Conservation (phyloP, 2,113 vertebrate genomes). For the Pimephales promelas region DNA sequence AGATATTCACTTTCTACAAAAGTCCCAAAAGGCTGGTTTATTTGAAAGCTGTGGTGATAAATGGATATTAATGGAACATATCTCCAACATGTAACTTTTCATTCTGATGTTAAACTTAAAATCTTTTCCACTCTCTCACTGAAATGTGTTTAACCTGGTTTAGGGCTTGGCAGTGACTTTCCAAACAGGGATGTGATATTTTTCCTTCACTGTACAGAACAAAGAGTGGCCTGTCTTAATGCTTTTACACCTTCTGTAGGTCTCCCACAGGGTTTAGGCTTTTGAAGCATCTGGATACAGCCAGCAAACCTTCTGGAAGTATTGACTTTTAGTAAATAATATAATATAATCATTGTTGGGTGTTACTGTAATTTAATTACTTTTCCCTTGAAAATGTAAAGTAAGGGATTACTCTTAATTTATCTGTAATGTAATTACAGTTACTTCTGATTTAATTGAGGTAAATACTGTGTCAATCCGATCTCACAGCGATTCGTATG, state of each 20-base stretch:
- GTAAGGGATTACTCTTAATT: too few species aligned
- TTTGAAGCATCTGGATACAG: conserved; percentile 57
- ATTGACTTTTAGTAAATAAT: too few species aligned
- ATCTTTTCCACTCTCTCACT: conserved; percentile 41
- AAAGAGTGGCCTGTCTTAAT: conserved; percentile 74
- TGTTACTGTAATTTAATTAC: too few species aligned
- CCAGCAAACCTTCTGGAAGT: background rate
- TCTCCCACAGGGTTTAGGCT: conserved; percentile 62
- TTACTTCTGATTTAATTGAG: too few species aligned
- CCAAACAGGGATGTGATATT: conserved; percentile 58
- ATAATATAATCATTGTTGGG: too few species aligned
- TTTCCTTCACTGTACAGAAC: conserved; percentile 69
- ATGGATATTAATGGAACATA: conserved; percentile 53
- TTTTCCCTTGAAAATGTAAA: too few species aligned
- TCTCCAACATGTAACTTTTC: conserved; percentile 59
- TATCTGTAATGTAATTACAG: too few species aligned
- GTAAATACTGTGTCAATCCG: too few species aligned
- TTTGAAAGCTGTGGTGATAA: background rate
- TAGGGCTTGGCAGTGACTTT: conserved; percentile 69
- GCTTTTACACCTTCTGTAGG: conserved; percentile 69
- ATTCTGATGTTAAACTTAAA: conserved; percentile 57
- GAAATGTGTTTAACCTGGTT: conserved; percentile 64
- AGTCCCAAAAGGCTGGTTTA: background rate
- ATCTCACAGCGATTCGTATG: too few species aligned
- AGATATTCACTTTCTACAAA: background rate